Evolutionary conservation across 2,797 vertebrate species (phyloP), one percentile per base, ranked within the genome.

Genomic region (Danio aesculapii): DNA sequence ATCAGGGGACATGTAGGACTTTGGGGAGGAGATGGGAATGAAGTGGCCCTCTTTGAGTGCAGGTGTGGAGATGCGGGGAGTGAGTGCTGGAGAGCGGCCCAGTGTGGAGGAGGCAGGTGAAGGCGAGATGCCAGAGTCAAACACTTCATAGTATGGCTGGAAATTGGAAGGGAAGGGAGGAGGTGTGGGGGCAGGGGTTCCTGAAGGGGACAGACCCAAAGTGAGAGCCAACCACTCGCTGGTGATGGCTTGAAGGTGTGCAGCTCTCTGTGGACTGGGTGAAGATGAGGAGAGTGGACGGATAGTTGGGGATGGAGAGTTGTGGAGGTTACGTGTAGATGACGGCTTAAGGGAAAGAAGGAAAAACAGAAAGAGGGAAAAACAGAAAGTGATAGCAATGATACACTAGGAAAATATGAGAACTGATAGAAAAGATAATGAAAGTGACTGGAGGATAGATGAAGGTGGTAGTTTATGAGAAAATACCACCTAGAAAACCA

Each of bases 121-220:
- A 84, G 62, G 7, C 30, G 68, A 72, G 59, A 47, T 47, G 16
- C 59, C 13, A 85, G 92, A 82, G 78, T 69, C 46, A 12, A 93
- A 86, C 75, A 92, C 92, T 85, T 94, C 92, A 89, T 92, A 87
- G 88, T 92, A 90, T 62, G 88, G 88, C 87, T 92, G 85, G 81
- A 94, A 91, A 81, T 78, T 89, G 84, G 92, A 90, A 84, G 92
- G 91, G 85, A 90, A 88, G 64, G 89, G 87, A 11, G 90, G 86
- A 72, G 89, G 88, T 66, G 87, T 84, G 73, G 88, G 88, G 80
- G 79, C 84, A 83, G 86, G 64, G 17, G 78, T 64, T 71, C 79
- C 90, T 85, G 90, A 89, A 52, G 91, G 89, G 75, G 91, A 92
- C 84, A 86, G 83, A 43, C 78, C 86, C 77, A 87, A 77, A 84